Conservation (phyloP, 2,888 invertebrate species). For the Daptonema setosum region DNA sequence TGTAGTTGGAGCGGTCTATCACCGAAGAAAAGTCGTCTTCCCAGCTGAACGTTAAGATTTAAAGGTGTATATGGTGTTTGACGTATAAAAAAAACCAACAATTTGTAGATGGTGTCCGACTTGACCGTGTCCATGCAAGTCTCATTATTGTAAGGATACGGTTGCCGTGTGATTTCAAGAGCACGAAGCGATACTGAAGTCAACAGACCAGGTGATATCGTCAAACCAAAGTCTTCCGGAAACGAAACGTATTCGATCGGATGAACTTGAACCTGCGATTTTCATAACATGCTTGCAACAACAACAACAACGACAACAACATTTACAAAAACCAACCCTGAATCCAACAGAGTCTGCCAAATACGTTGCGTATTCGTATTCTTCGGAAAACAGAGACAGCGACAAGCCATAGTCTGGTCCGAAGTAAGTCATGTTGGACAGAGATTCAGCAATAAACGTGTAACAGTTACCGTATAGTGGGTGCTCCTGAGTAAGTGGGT, state of each 20-base stretch:
- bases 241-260: background rate
- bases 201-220: background rate
- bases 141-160: background rate
- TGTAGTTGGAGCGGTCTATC: background rate
- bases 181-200: background rate
- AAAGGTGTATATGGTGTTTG: background rate
- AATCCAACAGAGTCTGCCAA: background rate
- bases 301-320: too few relatives aligned
- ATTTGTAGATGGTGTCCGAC: background rate
- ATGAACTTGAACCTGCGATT: background rate
- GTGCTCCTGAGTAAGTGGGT: background rate
- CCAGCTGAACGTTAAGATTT: background rate
- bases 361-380: background rate
- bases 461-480: background rate
- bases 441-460: background rate
- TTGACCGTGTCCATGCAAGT: background rate
- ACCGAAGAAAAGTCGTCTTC: background rate
- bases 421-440: background rate
- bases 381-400: background rate
- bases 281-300: background rate
- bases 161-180: background rate
- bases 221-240: background rate
- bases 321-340: background rate
- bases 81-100: background rate
- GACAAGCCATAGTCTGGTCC: background rate